Evolutionary conservation across 2,888 invertebrate species (phyloP), one percentile per base, ranked within the genome.

Genomic region (Oscheius myriophilus): DNA sequence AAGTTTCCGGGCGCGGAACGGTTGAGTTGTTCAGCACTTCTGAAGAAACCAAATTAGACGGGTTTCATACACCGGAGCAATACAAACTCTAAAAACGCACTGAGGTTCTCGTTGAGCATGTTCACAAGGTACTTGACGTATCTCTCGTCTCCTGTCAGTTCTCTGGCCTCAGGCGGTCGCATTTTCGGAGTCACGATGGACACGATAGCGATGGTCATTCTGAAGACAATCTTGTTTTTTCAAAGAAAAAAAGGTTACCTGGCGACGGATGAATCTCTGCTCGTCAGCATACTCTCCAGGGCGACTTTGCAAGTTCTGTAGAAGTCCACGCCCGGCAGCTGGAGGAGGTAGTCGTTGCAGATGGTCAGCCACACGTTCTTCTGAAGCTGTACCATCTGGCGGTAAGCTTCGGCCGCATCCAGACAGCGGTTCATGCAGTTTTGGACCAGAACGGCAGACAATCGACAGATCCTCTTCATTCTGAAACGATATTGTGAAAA

Each of bases 141-240:
- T 21, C 89, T 88, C 0, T 90, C 90, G 70, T 91, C 89, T 2
- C 91, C 90, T 18, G 92, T 92, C 43, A 92, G 87, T 83, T 89
- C 88, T 0, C 91, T 91, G 0, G 92, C 92, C 87, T 92, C 91
- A 33, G 89, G 89, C 0, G 92, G 91, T 2, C 91, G 90, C 69
- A 91, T 91, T 88, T 89, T 89, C 6, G 89, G 89, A 61, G 89
- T 91, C 39, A 92, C 88, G 75, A 92, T 92, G 70, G 92, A 92
- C 82, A 92, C 92, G 72, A 92, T 92, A 0, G 92, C 92, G n/a
- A 92, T 92, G 25, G 91, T 91, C 92, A 92, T 92, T 65, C 92
- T 89, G 83, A 91, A 91, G 16, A 6, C 16, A 6, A 39, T 42
- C 16, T 18, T 43, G 16, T 21, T 42, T 14, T 43, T 23, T n/a